These are phyloP conservation scores for Hiodon alosoides DNA, from an alignment of 2,113 vertebrate species.

Conservation along the genomic window DNA sequence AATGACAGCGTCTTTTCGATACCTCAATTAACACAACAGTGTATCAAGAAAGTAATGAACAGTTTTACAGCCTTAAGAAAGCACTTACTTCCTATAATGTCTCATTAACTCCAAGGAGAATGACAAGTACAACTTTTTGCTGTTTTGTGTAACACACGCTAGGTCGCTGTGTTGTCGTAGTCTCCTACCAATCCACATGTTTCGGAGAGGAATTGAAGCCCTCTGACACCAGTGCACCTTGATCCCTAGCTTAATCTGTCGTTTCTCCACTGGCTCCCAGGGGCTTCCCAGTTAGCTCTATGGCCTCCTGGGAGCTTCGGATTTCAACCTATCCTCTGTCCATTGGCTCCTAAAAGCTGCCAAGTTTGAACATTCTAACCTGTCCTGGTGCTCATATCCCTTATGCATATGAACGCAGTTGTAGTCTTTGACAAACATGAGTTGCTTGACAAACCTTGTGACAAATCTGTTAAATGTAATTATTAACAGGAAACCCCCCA, in stretches of 20 bases:
- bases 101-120: conserved; percentile 11
- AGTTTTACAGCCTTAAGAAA: conserved; percentile 10
- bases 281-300: neutral
- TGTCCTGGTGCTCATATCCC: neutral
- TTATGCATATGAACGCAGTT: neutral
- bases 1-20: conserved; percentile 2
- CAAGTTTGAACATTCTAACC: neutral
- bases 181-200: too few species aligned
- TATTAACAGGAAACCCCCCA: conserved; percentile 4
- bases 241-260: neutral
- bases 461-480: conserved; percentile 8
- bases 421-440: neutral
- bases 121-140: neutral
- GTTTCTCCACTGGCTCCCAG: neutral
- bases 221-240: too few species aligned
- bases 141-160: too few species aligned
- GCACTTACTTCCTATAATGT: conserved; percentile 3
- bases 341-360: neutral
- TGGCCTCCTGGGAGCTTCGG: neutral
- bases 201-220: too few species aligned
- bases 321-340: neutral
- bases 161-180: neutral
- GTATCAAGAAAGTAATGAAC: conserved; percentile 9
- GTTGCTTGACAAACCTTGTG: conserved; percentile 6
- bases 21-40: conserved; percentile 18